Evolutionary conservation across 1,140 invertebrate genomes (phyloP), one percentile per base, ranked within the genome.

Genomic region (Cyrtorhinus lividipennis): DNA sequence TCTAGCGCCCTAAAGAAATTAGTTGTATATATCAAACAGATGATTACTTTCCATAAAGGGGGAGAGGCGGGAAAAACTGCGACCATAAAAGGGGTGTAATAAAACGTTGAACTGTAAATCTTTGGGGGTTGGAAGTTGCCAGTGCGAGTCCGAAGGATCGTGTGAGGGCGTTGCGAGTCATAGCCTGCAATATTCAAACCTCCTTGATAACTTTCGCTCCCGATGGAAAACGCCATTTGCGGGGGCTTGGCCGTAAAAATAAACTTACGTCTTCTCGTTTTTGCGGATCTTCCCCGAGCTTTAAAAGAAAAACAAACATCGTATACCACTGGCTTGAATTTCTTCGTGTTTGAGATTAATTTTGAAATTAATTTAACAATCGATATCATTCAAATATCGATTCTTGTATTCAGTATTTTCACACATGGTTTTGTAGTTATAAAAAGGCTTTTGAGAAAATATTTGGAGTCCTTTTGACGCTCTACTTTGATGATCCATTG

Each of bases 121-220:
- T 53, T 53, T 53, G 8, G 20, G 48, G 30, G 48, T 10, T 10
- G 20, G 48, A 53, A 5, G 5, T 10, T 5, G 18, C 5, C 10
- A 20, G 48, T 22, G 48, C 48, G 48, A 20, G 18, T 8, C 10
- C 5, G 18, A 22, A 38, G 48, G 48, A 3, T 10, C 5, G 48
- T 10, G 48, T 38, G 30, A 38, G 30, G 5, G 30, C 30, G 5
- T 38, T 5, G 30, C 5, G 18, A 53, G 48, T 53, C 30, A 20
- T 22, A 22, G 48, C 48, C 20, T 53, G 48, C 48, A 53, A 53
- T 53, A 53, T 53, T 53, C 48, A 53, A 53, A 53, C 8, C 48
- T 53, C 48, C 48, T 53, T 53, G 48, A 53, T 53, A 53, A 53
- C 48, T 53, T 53, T 53, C 18, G 38, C 48, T 53, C 20, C 48